Evolutionary conservation across 2,797 vertebrate species (phyloP).

Genomic region (Pantherophis vulpinus): DNA sequence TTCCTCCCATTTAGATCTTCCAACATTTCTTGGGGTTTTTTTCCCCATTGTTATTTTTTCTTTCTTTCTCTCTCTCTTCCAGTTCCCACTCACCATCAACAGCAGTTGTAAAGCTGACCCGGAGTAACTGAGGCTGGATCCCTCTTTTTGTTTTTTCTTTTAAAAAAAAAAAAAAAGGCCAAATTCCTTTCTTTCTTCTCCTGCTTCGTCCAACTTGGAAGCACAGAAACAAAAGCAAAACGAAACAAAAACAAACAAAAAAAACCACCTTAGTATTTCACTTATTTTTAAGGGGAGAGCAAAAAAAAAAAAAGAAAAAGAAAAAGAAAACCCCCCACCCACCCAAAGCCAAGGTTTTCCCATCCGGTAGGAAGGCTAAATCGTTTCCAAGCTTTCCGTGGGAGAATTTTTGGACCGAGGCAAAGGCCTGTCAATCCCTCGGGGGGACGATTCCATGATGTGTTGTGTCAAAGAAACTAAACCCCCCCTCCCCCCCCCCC

Average conservation of each 20-base stretch:
- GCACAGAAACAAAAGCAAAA: constrained; percentile 70
- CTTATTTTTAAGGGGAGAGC: constrained; percentile 66
- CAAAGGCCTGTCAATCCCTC: constrained; percentile 80
- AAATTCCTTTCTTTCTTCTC: constrained; percentile 79
- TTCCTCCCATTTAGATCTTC: not conserved
- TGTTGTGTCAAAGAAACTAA: constrained; percentile 63
- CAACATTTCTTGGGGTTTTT: not conserved
- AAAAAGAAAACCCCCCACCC: not conserved
- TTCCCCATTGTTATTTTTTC: constrained; percentile 20
- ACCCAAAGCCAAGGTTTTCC: constrained; percentile 61
- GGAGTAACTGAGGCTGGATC: constrained; percentile 83
- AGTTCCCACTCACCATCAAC: constrained; percentile 99
- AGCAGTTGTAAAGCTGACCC: constrained; percentile 92
- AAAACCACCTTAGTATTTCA: constrained; percentile 70
- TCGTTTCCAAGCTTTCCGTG: constrained; percentile 86
- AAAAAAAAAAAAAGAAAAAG: constrained; percentile 57
- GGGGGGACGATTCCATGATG: constrained; percentile 77
- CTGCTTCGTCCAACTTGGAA: constrained; percentile 80
- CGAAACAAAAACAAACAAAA: constrained; percentile 39
- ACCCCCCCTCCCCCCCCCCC: constrained; percentile 70
- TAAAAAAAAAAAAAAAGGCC: constrained; percentile 53
- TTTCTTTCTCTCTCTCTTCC: constrained; percentile 64
- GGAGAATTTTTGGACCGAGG: constrained; percentile 77
- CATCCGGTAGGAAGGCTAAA: constrained; percentile 91
- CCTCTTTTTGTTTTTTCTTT: constrained; percentile 67